phyloP scores from a whole-genome alignment of 2,888 invertebrate species.

The Prenolepis imparis region DNA sequence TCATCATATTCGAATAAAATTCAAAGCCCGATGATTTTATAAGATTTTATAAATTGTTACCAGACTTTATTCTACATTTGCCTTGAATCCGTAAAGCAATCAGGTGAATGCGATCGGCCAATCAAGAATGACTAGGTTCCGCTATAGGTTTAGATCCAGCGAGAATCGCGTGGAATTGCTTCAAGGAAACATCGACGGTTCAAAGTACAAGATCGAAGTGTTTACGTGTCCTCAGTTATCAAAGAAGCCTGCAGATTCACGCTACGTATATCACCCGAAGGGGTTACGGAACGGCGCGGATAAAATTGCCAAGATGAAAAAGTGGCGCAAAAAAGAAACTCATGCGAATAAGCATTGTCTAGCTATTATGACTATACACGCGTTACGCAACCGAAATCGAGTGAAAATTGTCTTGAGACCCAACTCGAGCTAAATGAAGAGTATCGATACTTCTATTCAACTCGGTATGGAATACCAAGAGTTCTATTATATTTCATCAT shows the following conservation, averaged over 20 bases:
- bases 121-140: background rate
- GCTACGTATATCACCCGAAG: conserved; percentile 6
- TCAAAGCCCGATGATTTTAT: background rate
- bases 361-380: background rate
- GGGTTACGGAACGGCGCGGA: conserved; percentile 11
- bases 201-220: conserved; percentile 34
- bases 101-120: background rate
- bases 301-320: conserved; percentile 21
- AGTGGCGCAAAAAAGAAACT: conserved; percentile 3
- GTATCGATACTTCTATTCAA: background rate
- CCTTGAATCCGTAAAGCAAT: background rate
- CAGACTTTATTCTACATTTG: background rate
- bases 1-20: background rate
- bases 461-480: background rate
- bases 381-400: conserved; percentile 16
- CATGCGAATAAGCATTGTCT: background rate
- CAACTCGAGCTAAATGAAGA: background rate
- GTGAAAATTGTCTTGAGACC: background rate
- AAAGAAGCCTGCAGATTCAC: background rate
- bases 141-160: background rate
- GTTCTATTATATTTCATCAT: background rate
- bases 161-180: conserved; percentile 8
- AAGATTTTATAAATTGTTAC: background rate
- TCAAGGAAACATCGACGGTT: conserved; percentile 5
- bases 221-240: background rate